A percentile compares a stretch with the other conserved stretches of the same genome.
phyloP scores from a whole-genome alignment of 2,888 invertebrate species.

The Slavum lentiscoides region DNA sequence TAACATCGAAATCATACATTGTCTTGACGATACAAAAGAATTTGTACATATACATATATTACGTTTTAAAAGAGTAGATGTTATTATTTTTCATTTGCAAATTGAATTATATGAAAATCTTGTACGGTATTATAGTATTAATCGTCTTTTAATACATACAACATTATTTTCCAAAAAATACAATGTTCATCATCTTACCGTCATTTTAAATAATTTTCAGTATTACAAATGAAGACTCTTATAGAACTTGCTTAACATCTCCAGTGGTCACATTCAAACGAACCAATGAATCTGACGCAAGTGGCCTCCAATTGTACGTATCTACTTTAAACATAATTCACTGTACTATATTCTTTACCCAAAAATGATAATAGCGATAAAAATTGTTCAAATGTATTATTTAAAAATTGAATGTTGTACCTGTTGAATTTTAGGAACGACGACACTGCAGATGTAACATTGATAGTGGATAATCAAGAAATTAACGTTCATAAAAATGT shows the following conservation, averaged over 20 bases:
- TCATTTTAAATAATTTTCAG: conserved; percentile 7
- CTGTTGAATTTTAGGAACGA: neutral
- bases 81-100: too few relatives aligned
- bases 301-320: neutral
- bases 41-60: too few relatives aligned
- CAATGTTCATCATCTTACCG: neutral
- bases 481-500: conserved; percentile 21
- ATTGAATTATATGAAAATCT: too few relatives aligned
- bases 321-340: neutral
- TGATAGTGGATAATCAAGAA: conserved; percentile 11
- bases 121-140: too few relatives aligned
- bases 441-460: neutral
- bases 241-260: neutral
- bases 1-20: too few relatives aligned
- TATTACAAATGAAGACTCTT: neutral
- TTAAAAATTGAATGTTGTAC: neutral
- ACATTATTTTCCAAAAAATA: too few relatives aligned
- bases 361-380: too few relatives aligned
- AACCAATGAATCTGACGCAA: neutral
- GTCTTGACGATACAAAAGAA: too few relatives aligned
- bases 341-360: neutral
- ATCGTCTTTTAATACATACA: neutral
- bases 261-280: neutral
- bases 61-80: too few relatives aligned
- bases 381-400: neutral